Percentiles rank a stretch among this genome's conserved stretches.
phyloP scores from a whole-genome alignment of 1,140 invertebrate species.

The Leptonema lineaticorne region DNA sequence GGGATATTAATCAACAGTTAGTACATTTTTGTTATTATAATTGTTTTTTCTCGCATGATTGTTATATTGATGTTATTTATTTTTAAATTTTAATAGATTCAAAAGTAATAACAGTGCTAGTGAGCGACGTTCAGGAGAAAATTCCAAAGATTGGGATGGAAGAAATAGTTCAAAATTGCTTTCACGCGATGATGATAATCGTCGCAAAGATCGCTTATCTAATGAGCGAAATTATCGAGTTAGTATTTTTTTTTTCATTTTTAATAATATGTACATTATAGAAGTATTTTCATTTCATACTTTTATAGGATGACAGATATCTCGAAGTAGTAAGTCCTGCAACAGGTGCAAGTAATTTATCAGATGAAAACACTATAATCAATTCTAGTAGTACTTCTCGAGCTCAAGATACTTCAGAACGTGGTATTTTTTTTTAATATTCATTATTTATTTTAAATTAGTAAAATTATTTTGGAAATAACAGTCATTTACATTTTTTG shows the following conservation, averaged over 20 bases:
- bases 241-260: neutral
- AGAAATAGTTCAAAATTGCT: conserved; percentile 10
- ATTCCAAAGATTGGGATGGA: conserved; percentile 19
- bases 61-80: neutral
- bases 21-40: neutral
- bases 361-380: conserved; percentile 34
- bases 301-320: conserved; percentile 35
- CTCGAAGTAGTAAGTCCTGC: conserved; percentile 32
- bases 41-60: no score
- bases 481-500: neutral
- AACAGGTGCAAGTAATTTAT: neutral
- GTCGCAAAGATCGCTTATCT: conserved; percentile 32
- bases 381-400: conserved; percentile 37
- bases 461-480: conserved; percentile 11
- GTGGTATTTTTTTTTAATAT: conserved; percentile 47
- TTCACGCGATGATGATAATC: conserved; percentile 9
- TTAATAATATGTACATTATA: neutral
- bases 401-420: conserved; percentile 50
- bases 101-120: neutral
- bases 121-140: conserved; percentile 18
- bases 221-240: conserved; percentile 34
- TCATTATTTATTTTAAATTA: no score
- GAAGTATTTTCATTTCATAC: neutral
- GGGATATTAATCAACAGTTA: conserved; percentile 36
- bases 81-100: neutral